Conservation (phyloP, 2,888 invertebrate genomes). For the Vannuccia rotundouncinata region DNA sequence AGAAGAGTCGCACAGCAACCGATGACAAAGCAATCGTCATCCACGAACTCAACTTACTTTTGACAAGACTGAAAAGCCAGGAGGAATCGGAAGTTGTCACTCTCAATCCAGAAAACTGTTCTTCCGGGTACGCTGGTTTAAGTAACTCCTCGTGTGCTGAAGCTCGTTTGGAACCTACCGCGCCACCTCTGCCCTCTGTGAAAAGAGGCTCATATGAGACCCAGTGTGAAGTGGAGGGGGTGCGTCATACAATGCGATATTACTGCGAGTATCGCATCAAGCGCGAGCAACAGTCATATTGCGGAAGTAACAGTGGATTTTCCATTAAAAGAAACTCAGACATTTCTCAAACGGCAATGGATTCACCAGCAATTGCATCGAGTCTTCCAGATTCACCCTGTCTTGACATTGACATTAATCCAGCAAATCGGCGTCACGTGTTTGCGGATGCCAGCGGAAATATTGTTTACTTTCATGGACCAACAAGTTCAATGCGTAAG, state of each 20-base stretch:
- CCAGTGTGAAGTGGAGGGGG: not conserved
- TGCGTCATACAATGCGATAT: not conserved
- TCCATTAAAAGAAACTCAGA: not conserved
- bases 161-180: not conserved
- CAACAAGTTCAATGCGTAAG: not conserved
- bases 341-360: not conserved
- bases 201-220: not conserved
- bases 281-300: not conserved
- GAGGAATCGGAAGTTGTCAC: not conserved
- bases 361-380: not conserved
- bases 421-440: not conserved
- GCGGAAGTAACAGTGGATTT: not conserved
- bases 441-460: not conserved
- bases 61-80: not conserved
- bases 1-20: not conserved
- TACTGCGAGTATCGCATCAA: not conserved
- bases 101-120: not conserved
- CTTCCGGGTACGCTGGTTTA: too few relatives aligned
- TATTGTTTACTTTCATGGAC: not conserved
- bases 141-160: not conserved
- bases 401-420: not conserved
- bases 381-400: not conserved
- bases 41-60: slow-evolving; percentile 18
- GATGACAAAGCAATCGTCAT: slow-evolving; percentile 29
- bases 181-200: not conserved